Evolutionary conservation across 1,140 invertebrate species (phyloP), one percentile per base, ranked within the genome.

Genomic region (Brachystomella parvula): DNA sequence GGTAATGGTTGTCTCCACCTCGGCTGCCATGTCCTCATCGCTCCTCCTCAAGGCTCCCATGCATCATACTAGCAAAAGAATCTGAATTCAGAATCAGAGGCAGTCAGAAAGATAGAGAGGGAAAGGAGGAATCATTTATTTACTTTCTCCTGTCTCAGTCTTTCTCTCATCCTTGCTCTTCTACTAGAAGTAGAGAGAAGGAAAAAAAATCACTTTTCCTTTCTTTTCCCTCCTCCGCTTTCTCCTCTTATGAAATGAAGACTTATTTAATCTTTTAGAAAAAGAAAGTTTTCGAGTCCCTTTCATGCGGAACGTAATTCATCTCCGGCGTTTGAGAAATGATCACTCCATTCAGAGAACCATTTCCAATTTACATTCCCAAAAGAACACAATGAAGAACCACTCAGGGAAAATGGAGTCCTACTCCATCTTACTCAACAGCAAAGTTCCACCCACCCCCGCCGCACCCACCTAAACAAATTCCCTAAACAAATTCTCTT

Each of bases 211-310:
- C 49, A 53, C 49, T 53, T 53, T 53, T 24, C 49, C 21, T 53
- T 53, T 24, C 9, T 6, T 26, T 53, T 53, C 49, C 24, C 49
- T 53, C 24, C 49, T 39, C 19, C n/a, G n/a, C 35, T 39, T 39
- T 19, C 19, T 39, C 35, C 35, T 39, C 35, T 53, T 53, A 53
- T 53, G 49, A 53, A 53, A 53, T 53, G 49, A 53, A 53, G 49
- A 53, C 49, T 53, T 53, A 53, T 53, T 53, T 53, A 53, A 53
- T 53, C 49, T 53, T 53, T 53, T 53, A 53, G 49, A 53, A 53
- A 53, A 53, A 53, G 49, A 24, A 53, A 53, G 21, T 9, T 53
- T 53, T 53, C 49, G 9, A 53, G 49, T 53, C 49, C 49, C 21
- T 53, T 53, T 53, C 49, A 53, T 53, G 49, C 21, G 12, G 12